Conservation (phyloP, 2,888 invertebrate species). For the Melanophora roralis region DNA sequence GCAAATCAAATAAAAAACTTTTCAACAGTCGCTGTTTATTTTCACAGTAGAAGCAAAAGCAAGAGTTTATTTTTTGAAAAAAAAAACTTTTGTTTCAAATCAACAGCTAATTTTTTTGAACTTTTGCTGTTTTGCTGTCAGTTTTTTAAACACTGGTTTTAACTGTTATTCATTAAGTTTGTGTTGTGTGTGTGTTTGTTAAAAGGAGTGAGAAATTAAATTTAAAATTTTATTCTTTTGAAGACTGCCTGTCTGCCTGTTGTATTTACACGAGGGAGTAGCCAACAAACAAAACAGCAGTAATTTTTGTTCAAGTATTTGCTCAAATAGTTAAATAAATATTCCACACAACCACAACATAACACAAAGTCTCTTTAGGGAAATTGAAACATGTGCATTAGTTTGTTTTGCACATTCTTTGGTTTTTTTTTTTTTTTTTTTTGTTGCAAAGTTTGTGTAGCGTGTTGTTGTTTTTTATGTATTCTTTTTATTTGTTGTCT, state of each 20-base stretch:
- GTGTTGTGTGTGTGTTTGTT: neutral
- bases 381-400: slow-evolving; percentile 33
- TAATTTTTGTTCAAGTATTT: slow-evolving; percentile 30
- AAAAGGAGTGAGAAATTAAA: neutral
- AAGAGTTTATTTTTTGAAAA: too few relatives aligned
- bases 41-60: too few relatives aligned
- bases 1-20: too few relatives aligned
- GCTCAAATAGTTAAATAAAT: slow-evolving; percentile 2
- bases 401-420: neutral
- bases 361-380: slow-evolving; percentile 25
- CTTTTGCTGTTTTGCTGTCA: too few relatives aligned
- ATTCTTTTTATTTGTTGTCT: neutral
- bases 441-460: neutral
- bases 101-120: too few relatives aligned
- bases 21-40: too few relatives aligned
- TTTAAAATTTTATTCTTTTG: neutral
- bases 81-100: too few relatives aligned
- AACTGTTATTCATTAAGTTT: neutral
- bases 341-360: neutral
- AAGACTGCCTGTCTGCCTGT: neutral
- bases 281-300: neutral
- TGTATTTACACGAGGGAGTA: slow-evolving; percentile 32
- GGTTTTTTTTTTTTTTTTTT: neutral
- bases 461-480: neutral
- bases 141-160: too few relatives aligned